phyloP scores from a whole-genome alignment of 2,113 vertebrate genomes.

The Origma solitaria region DNA sequence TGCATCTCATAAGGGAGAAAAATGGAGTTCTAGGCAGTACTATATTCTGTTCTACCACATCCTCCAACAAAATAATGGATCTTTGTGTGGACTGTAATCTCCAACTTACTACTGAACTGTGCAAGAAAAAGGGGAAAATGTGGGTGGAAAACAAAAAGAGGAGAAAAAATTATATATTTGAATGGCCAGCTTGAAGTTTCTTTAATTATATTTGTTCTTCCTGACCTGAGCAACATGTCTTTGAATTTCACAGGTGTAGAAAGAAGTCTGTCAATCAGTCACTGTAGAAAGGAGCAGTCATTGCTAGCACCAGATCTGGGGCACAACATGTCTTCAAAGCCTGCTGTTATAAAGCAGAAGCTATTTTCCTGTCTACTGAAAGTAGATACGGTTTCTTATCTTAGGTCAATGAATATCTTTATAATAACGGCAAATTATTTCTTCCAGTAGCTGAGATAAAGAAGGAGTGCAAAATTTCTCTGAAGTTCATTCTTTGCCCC shows the following conservation, averaged over 20 bases:
- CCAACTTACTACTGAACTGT: background rate
- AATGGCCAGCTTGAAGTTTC: background rate
- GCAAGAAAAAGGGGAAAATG: background rate
- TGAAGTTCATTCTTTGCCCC: background rate
- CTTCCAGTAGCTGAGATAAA: background rate
- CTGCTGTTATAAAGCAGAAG: background rate
- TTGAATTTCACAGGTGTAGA: background rate
- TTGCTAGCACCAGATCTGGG: background rate
- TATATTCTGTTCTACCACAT: fast-evolving
- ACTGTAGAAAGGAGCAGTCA: background rate
- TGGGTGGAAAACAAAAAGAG: too few relatives aligned
- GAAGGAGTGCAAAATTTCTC: background rate
- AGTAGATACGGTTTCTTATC: background rate
- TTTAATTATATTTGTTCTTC: background rate
- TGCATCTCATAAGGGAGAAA: background rate
- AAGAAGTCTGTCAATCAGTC: background rate
- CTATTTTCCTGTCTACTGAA: background rate
- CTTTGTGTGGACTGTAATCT: background rate
- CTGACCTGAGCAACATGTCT: background rate
- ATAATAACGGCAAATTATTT: background rate
- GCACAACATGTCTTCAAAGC: background rate
- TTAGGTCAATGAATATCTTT: background rate
- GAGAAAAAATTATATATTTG: background rate
- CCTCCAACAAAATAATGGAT: background rate
- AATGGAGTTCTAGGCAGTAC: background rate